These are phyloP conservation scores for Prinia subflava DNA, from an alignment of 2,113 vertebrate genomes.

Conservation along the genomic window DNA sequence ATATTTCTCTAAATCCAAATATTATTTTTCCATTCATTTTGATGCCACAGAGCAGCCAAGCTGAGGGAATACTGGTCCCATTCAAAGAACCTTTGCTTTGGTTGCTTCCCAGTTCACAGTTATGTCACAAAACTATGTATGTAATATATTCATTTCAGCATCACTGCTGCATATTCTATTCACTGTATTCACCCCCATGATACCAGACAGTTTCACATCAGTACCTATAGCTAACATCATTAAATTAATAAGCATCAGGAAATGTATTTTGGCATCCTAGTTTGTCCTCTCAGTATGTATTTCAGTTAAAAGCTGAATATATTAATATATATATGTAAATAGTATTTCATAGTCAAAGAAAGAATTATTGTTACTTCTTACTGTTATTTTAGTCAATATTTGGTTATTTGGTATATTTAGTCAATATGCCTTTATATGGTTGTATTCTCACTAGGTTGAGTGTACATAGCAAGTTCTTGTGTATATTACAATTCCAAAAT, in stretches of 20 bases:
- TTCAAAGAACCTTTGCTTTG: not conserved
- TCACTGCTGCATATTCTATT: not conserved
- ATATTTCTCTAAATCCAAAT: not conserved
- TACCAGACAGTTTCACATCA: not conserved
- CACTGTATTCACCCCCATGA: not conserved
- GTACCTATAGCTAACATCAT: not conserved
- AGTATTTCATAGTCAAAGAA: not conserved
- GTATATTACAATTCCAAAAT: not conserved
- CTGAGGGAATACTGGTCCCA: not conserved
- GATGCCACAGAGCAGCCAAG: not conserved
- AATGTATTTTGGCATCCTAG: not conserved
- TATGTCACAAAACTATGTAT: not conserved
- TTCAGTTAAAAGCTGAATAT: not conserved
- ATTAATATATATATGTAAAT: not conserved
- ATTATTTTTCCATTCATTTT: slow-evolving; percentile 4
- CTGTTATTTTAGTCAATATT: not conserved
- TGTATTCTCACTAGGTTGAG: not conserved
- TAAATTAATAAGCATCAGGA: not conserved
- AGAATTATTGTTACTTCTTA: not conserved
- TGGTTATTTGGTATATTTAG: not conserved
- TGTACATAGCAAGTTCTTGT: not conserved
- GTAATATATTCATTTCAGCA: not conserved
- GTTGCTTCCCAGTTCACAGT: not conserved
- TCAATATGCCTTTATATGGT: not conserved
- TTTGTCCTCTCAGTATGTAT: not conserved